A percentile compares a stretch with the other conserved stretches of the same genome.
phyloP scores from a whole-genome alignment of 2,797 vertebrate genomes.

The Heliangelus exortis region DNA sequence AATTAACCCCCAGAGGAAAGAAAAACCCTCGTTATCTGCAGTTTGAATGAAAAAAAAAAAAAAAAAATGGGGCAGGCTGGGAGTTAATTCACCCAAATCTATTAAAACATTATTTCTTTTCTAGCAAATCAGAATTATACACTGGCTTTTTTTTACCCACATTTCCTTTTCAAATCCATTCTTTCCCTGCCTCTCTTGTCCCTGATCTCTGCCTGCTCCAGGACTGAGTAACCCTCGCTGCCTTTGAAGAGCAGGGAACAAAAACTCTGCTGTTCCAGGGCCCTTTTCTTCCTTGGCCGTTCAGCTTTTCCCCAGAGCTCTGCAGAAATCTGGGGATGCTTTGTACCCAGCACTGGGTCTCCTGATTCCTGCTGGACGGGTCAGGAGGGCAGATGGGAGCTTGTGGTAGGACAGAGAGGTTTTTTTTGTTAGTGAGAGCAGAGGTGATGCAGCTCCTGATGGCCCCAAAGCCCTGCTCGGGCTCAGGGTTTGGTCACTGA shows the following conservation, averaged over 20 bases:
- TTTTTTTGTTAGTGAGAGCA: rapidly evolving
- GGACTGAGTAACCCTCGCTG: constrained; percentile 4
- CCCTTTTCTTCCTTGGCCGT: neutral
- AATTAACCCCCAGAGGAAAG: neutral
- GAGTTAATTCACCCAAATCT: neutral
- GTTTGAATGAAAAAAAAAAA: neutral
- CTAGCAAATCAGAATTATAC: neutral
- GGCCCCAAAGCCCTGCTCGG: neutral
- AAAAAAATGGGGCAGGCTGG: neutral
- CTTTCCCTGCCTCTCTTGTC: neutral
- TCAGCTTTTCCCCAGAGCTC: neutral
- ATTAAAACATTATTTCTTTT: neutral
- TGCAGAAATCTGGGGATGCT: rapidly evolving
- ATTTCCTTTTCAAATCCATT: neutral
- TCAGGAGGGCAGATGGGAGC: neutral
- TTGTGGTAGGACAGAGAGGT: rapidly evolving
- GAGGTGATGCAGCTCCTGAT: neutral
- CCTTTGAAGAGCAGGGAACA: neutral
- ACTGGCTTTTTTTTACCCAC: neutral
- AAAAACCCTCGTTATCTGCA: rapidly evolving
- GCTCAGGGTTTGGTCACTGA: rapidly evolving
- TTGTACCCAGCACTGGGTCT: neutral
- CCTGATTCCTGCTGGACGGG: rapidly evolving
- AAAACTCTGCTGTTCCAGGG: neutral
- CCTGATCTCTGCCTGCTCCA: neutral